Evolutionary conservation across 2,113 vertebrate genomes (phyloP).

Genomic region (Amphiprion ocellaris): DNA sequence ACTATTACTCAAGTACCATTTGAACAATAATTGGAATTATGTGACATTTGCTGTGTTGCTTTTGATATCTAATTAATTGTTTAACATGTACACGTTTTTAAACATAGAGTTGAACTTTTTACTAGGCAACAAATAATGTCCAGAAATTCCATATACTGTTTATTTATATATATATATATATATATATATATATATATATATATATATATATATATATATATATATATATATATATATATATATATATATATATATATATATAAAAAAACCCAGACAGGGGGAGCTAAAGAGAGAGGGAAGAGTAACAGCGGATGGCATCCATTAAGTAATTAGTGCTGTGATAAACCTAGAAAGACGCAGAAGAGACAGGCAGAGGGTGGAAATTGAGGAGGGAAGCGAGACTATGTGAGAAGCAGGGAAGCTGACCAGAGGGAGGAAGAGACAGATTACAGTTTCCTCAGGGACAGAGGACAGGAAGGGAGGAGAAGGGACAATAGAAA

Average conservation of each 20-base stretch:
- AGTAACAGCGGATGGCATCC: conserved; percentile 14
- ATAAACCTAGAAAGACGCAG: conserved; percentile 22
- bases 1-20: too few relatives aligned
- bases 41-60: too few relatives aligned
- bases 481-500: conserved; percentile 56
- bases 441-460: conserved; percentile 56
- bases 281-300: not conserved
- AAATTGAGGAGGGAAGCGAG: conserved; percentile 7
- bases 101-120: not conserved
- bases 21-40: too few relatives aligned
- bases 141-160: too few relatives aligned
- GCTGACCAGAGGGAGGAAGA: conserved; percentile 47
- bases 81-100: too few relatives aligned
- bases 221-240: too few relatives aligned
- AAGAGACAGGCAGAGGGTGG: conserved; percentile 17
- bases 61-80: too few relatives aligned
- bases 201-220: too few relatives aligned
- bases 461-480: conserved; percentile 65
- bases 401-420: conserved; percentile 29
- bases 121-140: too few relatives aligned
- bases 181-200: too few relatives aligned
- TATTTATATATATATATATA: too few relatives aligned
- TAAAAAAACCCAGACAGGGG: not conserved
- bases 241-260: too few relatives aligned
- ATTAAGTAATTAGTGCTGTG: conserved; percentile 43